Base-by-base conservation (phyloP, 1,140 invertebrate species). In the Zophobas morio region DNA sequence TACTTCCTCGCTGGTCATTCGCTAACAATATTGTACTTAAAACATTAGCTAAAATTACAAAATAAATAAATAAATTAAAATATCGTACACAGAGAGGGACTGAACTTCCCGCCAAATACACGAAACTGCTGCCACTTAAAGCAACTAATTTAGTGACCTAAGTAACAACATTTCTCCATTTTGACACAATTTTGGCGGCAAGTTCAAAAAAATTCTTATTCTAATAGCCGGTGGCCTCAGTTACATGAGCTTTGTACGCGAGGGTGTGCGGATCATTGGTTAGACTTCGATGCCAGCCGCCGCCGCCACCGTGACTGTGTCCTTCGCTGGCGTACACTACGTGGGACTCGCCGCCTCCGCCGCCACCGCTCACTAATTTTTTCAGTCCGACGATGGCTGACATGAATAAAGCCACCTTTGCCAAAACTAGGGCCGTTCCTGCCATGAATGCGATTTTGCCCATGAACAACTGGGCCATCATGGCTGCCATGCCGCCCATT, bases 381-480 rank as follows among this genome's bases (percentile, higher is more conserved):
- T 92, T 92, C 82, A 92, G 80, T 72, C 90, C 89, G 77, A 90
- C 89, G 81, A 93, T 88, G 1, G 90, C 87, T 1, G 92, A 91
- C n/a, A 93, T 82, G 53, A 93, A 86, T 5, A 93, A 82, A 0
- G 92, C 91, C 47, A 93, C 89, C 83, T 93, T 93, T 0, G 91
- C 90, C 34, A 93, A 89, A 2, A 93, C 85, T 40, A 93, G 85
- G 5, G 92, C 92, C 1, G 91, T 90, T 33, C 92, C 92, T 8
- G 92, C 91, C 42, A 92, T 85, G 60, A 93, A 88, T 4, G 91
- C 91, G 46, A 93, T 89, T 85, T 92, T 93, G 3, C 91, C 92
- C 77, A 92, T 90, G 53, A 91, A 90, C 84, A 93, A 83, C 85
- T 93, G 91, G 0, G 89, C 89, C 85, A 93, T 86, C 85, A 92